Base-by-base conservation (phyloP, 2,113 vertebrate genomes). In the Onychostoma macrolepis region DNA sequence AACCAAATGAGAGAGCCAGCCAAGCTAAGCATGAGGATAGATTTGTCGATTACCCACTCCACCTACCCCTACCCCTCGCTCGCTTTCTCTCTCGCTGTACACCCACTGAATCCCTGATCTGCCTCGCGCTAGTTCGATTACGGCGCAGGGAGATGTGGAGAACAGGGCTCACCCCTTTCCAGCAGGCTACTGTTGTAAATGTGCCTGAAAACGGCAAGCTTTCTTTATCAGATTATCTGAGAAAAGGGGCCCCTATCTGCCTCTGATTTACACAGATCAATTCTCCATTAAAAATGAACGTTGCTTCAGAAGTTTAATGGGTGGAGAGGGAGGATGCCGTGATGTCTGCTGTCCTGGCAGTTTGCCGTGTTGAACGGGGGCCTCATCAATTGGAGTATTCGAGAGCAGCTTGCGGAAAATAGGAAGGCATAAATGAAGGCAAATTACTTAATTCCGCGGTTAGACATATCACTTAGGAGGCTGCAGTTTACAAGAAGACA, bases 251-350 rank as follows among this genome's bases (percentile, higher is more conserved):
- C 76, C 50, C 84, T 81, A 67, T 87, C 83, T 80, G 50, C 58
- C 72, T 67, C 77, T 87, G 84, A 88, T 89, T 89, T 81, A 85
- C 79, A 56, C 79, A 81, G 90, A 90, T 89, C 89, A 85, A 91
- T 91, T 89, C 78, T 84, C 85, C 85, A 88, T 89, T 89, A 88
- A 87, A 88, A 89, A 86, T 89, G 80, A 89, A 84, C 69, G 84
- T 80, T 85, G 69, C 87, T 85, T 77, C 65, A 84, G 69, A 90
- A 71, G 67, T 85, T 87, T 74, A 78, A 84, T 61, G 43, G 79
- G 41, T 85, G 72, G 71, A 80, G 26, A n/a, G 69, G 28, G 83
- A 69, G 26, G 50, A 24, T 53, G 53, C n/a, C 26, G 36, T 24
- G 77, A 82, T 86, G 84, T 45, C 72, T 69, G 61, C 79, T 38